phyloP scores from a whole-genome alignment of 2,797 vertebrate species.

The Carcharodon carcharias region DNA sequence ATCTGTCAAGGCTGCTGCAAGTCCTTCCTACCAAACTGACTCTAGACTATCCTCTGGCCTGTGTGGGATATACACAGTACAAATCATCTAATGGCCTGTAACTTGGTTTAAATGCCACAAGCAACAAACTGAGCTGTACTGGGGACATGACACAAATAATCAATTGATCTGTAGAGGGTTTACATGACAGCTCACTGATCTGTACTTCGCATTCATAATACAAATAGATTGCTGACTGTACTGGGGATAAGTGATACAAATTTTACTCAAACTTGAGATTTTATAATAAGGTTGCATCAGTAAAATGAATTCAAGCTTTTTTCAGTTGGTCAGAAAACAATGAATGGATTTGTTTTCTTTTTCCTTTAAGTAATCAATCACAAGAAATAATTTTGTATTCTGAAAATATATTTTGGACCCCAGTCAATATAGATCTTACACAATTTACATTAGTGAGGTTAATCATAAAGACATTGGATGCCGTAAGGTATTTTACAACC shows the following conservation, averaged over 20 bases:
- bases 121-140: background rate
- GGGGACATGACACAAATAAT: background rate
- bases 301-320: background rate
- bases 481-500: background rate
- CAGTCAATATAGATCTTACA: background rate
- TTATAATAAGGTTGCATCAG: background rate
- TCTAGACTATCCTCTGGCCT: background rate
- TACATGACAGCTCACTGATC: background rate
- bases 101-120: background rate
- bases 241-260: background rate
- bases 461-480: background rate
- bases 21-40: background rate
- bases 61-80: background rate
- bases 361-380: background rate
- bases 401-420: background rate
- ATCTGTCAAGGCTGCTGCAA: no score
- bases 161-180: background rate
- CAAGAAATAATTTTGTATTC: background rate
- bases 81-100: background rate
- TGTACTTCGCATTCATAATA: background rate
- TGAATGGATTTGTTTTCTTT: background rate
- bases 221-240: background rate
- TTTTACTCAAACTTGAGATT: background rate
- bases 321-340: background rate
- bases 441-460: background rate